Conservation (phyloP, 2,113 vertebrate genomes). For the Platanista minor region DNA sequence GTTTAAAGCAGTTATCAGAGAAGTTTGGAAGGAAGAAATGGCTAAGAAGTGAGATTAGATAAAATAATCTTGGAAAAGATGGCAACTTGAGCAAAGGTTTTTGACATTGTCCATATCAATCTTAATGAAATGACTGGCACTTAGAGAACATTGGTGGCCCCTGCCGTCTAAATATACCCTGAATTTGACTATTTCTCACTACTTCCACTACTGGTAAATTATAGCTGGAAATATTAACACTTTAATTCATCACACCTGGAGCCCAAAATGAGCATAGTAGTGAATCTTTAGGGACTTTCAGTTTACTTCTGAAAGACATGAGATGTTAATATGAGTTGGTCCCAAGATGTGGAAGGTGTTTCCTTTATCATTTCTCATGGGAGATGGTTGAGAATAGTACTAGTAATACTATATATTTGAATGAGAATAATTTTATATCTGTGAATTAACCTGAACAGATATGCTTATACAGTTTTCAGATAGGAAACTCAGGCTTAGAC, state of each 20-base stretch:
- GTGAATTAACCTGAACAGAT: neutral
- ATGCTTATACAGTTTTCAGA: neutral
- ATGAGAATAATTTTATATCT: neutral
- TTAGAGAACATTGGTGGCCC: neutral
- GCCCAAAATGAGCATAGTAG: neutral
- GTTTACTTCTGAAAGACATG: neutral
- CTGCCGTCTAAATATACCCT: neutral
- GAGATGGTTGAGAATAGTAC: neutral
- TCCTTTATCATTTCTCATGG: neutral
- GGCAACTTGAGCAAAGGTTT: neutral
- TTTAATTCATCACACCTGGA: neutral
- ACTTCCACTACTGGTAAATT: neutral
- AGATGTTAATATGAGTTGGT: neutral
- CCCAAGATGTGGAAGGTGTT: neutral
- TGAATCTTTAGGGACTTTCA: neutral
- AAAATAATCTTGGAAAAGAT: neutral
- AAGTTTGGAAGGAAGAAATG: neutral
- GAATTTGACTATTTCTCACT: neutral
- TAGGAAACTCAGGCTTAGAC: neutral
- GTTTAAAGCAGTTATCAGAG: neutral
- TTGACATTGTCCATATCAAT: neutral
- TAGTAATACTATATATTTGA: constrained; percentile 47
- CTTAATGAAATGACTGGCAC: neutral
- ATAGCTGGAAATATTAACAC: neutral
- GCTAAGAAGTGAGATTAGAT: neutral